phyloP scores from a whole-genome alignment of 1,140 invertebrate genomes.

The Ceratina calcarata region DNA sequence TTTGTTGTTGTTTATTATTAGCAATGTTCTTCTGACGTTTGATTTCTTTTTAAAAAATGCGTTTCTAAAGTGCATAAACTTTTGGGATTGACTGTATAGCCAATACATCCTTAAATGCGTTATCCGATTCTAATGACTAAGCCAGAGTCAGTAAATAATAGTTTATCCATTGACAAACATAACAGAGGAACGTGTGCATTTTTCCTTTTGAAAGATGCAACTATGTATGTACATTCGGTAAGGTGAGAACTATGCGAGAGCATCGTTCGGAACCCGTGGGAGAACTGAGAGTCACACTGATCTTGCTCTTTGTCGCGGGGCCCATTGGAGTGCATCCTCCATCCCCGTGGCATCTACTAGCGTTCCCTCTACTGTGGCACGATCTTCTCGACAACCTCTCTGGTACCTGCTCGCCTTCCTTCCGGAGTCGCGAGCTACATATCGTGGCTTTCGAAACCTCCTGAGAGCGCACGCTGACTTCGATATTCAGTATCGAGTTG shows the following conservation, averaged over 20 bases:
- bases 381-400: conserved; percentile 47
- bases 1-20: too few relatives aligned
- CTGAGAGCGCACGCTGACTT: conserved; percentile 68
- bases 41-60: too few relatives aligned
- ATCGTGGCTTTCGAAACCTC: conserved; percentile 65
- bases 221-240: conserved; percentile 46
- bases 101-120: too few relatives aligned
- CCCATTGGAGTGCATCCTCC: conserved; percentile 72
- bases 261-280: conserved; percentile 63
- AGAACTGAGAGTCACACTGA: conserved; percentile 73
- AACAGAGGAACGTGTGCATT: neutral
- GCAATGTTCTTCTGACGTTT: too few relatives aligned
- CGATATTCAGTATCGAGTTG: conserved; percentile 72
- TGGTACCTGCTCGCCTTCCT: conserved; percentile 40
- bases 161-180: neutral
- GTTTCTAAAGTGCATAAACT: too few relatives aligned
- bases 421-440: conserved; percentile 59
- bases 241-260: conserved; percentile 68
- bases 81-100: too few relatives aligned
- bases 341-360: conserved; percentile 30
- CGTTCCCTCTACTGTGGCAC: conserved; percentile 44
- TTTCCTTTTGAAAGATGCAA: conserved; percentile 37
- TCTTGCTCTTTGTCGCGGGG: conserved; percentile 73
- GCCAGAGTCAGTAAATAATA: too few relatives aligned
- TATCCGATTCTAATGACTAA: too few relatives aligned